Base-by-base conservation (phyloP, 2,797 vertebrate genomes). In the Zenarchopterus dispar region DNA sequence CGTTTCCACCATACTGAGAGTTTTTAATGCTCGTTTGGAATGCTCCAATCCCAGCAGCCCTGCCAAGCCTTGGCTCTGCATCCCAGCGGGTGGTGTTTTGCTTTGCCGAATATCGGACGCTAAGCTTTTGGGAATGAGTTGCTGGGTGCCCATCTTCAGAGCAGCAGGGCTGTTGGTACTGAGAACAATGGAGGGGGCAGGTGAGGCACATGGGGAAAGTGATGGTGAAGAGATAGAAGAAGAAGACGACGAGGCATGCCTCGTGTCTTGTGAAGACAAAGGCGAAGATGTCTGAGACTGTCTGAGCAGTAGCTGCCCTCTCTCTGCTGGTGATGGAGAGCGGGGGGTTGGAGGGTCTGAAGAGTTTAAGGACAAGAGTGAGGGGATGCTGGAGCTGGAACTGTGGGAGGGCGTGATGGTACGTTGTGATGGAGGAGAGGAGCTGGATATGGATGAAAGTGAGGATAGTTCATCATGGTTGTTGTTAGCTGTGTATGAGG, bases 91-190 rank as follows among this genome's bases (percentile, higher is more conserved):
- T 10, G 75, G 48, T 10, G 2, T 63, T 73, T 89, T 92, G 58
- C 69, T 73, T n/a, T 84, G 70, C 28, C 92, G 93, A 1, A 69
- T 84, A 39, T 93, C 95, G 0, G 93, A 95, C 1, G 91, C 96
- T 65, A 99, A 65, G 11, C 91, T 80, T 73, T 90, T 94, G n/a
- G 97, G 97, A 31, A 99, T 97, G 51, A 99, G 93, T 89, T 99
- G 97, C 76, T 96, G 96, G 63, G 92, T 95, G 56, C 96, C 97
- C 84, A 94, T 92, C 77, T 96, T 97, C 56, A 92, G 90, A 0
- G 97, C 95, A 0, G 90, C 95, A 0, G 90, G 87, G 69, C 97
- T 98, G 83, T 97, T 53, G 2, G 96, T 97, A 84, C 97, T 98
- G 70, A 98, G 87, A 18, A 96, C 77, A 7, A 95, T 71, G 0